Base-by-base conservation (phyloP, 2,797 vertebrate species). In the Typhlichthys subterraneus region DNA sequence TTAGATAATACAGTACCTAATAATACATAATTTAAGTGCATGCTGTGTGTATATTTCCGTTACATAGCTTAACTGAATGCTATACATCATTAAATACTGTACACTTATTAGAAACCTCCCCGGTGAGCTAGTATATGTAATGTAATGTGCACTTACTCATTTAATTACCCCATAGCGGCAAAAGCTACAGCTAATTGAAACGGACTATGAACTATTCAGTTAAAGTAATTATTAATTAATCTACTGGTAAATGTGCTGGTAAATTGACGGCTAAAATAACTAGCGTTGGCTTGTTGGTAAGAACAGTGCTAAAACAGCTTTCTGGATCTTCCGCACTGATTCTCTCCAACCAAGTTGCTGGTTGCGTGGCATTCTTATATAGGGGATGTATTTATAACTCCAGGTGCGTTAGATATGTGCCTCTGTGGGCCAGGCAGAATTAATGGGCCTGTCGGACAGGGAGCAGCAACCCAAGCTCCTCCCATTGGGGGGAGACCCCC, bases 331-430 rank as follows among this genome's bases (percentile, higher is more conserved):
- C 63, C 29, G 80, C 69, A 72, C 13, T 77, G 62, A 70, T 70
- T 76, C 66, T 65, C 13, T 72, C 57, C 89, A 93, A 89, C 92
- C 92, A 78, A 92, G 81, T 90, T 92, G 65, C 82, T 61, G 53
- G 79, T 84, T 87, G 73, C 85, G 73, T 84, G 76, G 62, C 65
- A 69, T 80, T 77, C 79, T 78, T 81, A 84, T 88, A 80, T 85
- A 83, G 83, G 72, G 82, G 74, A 72, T 84, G 71, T 94, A 93
- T 93, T 93, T 93, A 89, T 93, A 93, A 88, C 83, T 82, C 72
- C 90, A 92, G 91, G 91, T 93, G 88, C 81, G 69, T 85, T 74
- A 77, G 81, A 57, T 85, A 67, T 70, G 70, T 77, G 69, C 76
- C 82, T 81, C 73, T 67, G 71, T 73, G 82, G 82, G 70, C 78